Base-by-base conservation (phyloP, 2,797 vertebrate species). In the Pipistrellus kuhlii region DNA sequence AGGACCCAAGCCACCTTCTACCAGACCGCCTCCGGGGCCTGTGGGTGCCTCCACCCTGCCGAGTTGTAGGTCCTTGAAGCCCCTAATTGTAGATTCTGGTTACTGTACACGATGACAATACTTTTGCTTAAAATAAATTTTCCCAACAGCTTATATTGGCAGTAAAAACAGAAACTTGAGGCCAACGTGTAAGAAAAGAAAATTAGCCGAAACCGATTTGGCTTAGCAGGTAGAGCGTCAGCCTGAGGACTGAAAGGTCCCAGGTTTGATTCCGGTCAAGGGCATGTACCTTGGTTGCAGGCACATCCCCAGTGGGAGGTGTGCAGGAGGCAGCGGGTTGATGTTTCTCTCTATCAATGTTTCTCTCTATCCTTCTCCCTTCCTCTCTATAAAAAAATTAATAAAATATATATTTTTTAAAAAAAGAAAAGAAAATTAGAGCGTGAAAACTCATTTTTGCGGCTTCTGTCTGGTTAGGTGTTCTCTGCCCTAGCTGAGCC, bases 1-100 rank as follows among this genome's bases (percentile, higher is more conserved):
- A 15, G 57, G 14, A 12, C 38, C 46, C 0, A 1, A 15, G 73
- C 44, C 72, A n/a, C 44, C 27, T 10, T 46, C 44, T 44, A 48
- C 44, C 66, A 35, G 32, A 23, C 32, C 5, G 10, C 66, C 66
- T 6, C 59, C 68, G 13, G 53, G 35, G 12, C 27, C 51, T 10
- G 4, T 17, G 53, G 18, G 44, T 0, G 0, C 41, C 30, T 15
- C 17, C 13, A 6, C 18, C 88, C 32, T 1, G 3, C 3, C 0
- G 11, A 18, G 66, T 0, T 9, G 59, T 17, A 6, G 64, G 73
- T 48, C 55, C 38, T 25, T 13, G 81, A n/a, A 15, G 44, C 0
- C 57, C 35, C 23, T 46, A 13, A 0, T 21, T 27, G 21, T 53
- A 17, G 69, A 27, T 68, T 77, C 25, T 6, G 21, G 62, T 85